Conservation (phyloP, 2,797 vertebrate species). For the Sarcophilus harrisii region DNA sequence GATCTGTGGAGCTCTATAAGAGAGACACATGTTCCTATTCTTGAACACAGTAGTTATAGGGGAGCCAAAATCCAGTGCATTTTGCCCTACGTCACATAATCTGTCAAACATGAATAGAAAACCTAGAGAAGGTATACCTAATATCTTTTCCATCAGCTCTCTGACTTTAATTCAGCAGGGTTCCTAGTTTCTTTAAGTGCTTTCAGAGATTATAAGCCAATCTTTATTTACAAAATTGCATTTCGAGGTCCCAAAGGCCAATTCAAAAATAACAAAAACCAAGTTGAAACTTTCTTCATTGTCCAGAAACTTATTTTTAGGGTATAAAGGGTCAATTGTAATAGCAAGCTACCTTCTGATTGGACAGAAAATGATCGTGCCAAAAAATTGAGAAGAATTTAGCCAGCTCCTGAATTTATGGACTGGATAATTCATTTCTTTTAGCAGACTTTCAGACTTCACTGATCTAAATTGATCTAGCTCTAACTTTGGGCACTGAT, state of each 20-base stretch:
- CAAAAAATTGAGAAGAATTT: conserved; percentile 66
- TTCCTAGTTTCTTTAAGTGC: conserved; percentile 34
- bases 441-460: conserved; percentile 66
- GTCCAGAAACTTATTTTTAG: neutral
- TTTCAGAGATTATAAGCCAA: neutral
- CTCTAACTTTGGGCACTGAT: conserved; percentile 72
- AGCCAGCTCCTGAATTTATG: conserved; percentile 77
- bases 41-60: neutral
- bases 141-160: neutral
- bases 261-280: conserved; percentile 8
- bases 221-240: conserved; percentile 38
- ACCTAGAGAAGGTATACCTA: neutral
- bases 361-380: conserved; percentile 60
- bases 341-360: conserved; percentile 27
- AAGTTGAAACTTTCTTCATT: neutral
- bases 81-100: neutral
- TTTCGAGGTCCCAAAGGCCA: conserved; percentile 34
- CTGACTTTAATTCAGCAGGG: neutral
- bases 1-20: neutral
- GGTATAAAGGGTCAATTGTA: conserved; percentile 19
- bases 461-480: conserved; percentile 63
- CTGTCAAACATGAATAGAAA: neutral
- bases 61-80: neutral
- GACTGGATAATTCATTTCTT: conserved; percentile 72
- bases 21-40: neutral